Evolutionary conservation across 2,888 invertebrate genomes (phyloP), one percentile per base, ranked within the genome.

Genomic region (Nomada fucata): DNA sequence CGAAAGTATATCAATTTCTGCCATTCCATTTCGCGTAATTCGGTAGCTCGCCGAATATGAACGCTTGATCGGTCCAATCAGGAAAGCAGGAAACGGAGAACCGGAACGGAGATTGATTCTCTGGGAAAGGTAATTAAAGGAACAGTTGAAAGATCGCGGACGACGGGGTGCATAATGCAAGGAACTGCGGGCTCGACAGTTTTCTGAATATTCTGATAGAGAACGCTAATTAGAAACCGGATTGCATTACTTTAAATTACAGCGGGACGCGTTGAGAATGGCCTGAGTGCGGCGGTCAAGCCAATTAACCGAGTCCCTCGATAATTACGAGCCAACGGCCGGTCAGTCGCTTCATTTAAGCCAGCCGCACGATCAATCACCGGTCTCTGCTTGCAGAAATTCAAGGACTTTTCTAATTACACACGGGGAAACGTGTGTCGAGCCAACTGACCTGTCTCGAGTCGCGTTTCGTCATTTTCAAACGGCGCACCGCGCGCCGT

Each of bases 281-380:
- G 77, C 64, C 72, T 79, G 63, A 80, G 74, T 68, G 71, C 63
- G 55, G 79, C 69, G 86, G 81, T 86, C 82, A 77, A 82, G 83
- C 88, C 86, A 89, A 88, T 89, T 88, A 88, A 83, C 79, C 79
- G 79, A 82, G 76, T 79, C 83, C 84, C 88, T 64, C 72, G 88
- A 86, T 88, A 87, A 88, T 88, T 89, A 86, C 82, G 75, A 83
- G 53, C 84, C 74, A 61, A 59, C 70, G 72, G 20, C 59, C 81
- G 79, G 76, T 78, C 73, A 70, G 78, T 87, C 73, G 79, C 75
- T 80, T 73, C 76, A 79, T 86, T 88, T 69, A 76, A 86, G 82
- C 85, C 63, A 50, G 55, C 76, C 75, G 29, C 64, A 29, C 80
- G 79, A 85, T 89, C 84, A 82, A 80, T 83, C 75, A 72, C 47